Evolutionary conservation across 2,113 vertebrate species (phyloP).

Genomic region (Dicerorhinus sumatrensis): DNA sequence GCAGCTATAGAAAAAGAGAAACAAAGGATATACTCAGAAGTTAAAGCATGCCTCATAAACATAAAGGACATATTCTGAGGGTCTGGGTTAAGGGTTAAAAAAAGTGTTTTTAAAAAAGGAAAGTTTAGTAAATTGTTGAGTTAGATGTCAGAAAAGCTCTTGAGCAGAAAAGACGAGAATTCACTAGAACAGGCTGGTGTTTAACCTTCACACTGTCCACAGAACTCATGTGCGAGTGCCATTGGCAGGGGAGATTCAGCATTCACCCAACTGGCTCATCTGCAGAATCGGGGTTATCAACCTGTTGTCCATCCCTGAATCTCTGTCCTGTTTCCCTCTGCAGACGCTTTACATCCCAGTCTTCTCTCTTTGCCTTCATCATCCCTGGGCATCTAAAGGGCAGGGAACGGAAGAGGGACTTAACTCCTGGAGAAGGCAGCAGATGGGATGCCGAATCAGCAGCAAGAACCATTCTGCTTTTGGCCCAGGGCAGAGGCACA

Average conservation of each 20-base stretch:
- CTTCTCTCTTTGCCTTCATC: background rate
- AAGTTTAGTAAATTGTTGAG: slow-evolving; percentile 1
- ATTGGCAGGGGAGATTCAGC: background rate
- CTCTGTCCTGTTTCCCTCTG: background rate
- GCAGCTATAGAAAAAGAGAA: background rate
- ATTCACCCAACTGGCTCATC: background rate
- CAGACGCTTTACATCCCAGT: background rate
- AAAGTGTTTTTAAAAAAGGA: background rate
- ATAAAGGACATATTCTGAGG: background rate
- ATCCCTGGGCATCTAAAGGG: background rate
- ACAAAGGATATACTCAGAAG: slow-evolving; percentile 10
- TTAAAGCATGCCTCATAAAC: background rate
- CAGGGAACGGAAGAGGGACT: background rate
- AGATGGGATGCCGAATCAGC: slow-evolving; percentile 69
- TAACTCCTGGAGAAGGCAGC: background rate
- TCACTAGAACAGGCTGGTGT: background rate
- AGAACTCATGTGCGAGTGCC: background rate
- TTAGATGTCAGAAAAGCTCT: slow-evolving; percentile 8
- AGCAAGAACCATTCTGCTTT: slow-evolving; percentile 60
- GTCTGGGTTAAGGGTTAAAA: background rate
- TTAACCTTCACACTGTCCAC: background rate
- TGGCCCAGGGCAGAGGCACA: slow-evolving; percentile 79
- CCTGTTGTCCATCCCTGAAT: background rate
- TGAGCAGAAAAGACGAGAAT: slow-evolving; percentile 6
- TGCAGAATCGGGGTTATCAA: background rate